Base-by-base conservation (phyloP, 2,888 invertebrate species). In the Agrotis exclamationis region DNA sequence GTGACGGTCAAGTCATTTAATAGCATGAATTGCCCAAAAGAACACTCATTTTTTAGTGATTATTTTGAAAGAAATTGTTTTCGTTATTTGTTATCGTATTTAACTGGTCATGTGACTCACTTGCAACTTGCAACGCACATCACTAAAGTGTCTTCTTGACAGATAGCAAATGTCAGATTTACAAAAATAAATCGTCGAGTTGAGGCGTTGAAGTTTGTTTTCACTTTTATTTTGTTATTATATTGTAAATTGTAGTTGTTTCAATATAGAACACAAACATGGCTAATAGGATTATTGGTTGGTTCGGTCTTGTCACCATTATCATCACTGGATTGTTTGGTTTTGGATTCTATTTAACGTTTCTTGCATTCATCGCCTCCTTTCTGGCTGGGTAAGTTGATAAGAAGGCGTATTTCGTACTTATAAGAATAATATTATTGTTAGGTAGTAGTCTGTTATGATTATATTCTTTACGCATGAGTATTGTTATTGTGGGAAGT, bases 221-320 rank as follows among this genome's bases (percentile, higher is more conserved):
- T 85, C 76, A 79, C 75, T 85, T 86, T 86, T 85, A 85, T 86
- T 87, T 85, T 86, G 79, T 82, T 81, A 78, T 79, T 86, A 79
- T n/a, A 83, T 82, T 85, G 74, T 79, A 85, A 82, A 86, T 88
- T 85, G 82, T 80, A 69, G 77, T 78, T 83, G 70, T 72, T 70
- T 73, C 78, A 53, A 24, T 64, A 81, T 70, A 86, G 63, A 80
- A 74, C 76, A 53, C 56, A 85, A 86, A 65, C 62, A 95, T 95
- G 94, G 85, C 85, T 70, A 85, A 89, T 65, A 92, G 88, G 86
- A 85, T 95, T 69, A 79, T 90, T 2, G 88, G 93, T 67, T 96
- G 96, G 96, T 93, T 94, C 84, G 91, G 93, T 75, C 90, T 96
- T 63, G 88, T 95, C 77, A 94, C 96, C 39, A 88, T 96, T 63